These are phyloP conservation scores for Poecilia latipinna DNA, from an alignment of 2,113 vertebrate genomes.

Conservation along the genomic window DNA sequence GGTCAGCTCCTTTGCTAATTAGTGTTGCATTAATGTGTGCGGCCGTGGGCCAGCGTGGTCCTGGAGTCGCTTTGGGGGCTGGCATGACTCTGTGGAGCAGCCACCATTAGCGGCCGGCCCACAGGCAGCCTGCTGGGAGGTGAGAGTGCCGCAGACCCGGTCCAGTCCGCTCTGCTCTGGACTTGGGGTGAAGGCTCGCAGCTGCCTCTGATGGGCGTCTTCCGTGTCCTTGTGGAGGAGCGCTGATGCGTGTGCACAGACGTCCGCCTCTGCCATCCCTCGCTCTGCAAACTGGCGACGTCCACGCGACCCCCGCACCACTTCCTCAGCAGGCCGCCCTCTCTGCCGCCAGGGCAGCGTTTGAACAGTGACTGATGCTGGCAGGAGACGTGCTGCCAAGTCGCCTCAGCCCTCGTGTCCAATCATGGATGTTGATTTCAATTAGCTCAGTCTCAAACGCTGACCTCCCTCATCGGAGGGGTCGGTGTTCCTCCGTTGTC, in stretches of 20 bases:
- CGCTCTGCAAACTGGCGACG: conserved; percentile 52
- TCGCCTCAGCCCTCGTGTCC: conserved; percentile 55
- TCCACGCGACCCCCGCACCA: conserved; percentile 49
- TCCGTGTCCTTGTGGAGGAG: conserved; percentile 58
- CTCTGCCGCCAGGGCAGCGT: conserved; percentile 44
- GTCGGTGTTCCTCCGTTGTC: conserved; percentile 42
- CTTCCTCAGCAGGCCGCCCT: conserved; percentile 62
- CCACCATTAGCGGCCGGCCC: conserved; percentile 66
- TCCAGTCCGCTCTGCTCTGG: conserved; percentile 38
- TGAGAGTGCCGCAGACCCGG: conserved; percentile 52
- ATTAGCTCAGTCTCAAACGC: conserved; percentile 72
- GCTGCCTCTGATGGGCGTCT: conserved; percentile 49
- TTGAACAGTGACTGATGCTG: conserved; percentile 72
- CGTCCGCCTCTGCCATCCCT: conserved; percentile 19
- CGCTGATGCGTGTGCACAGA: not conserved
- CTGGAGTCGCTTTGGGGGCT: conserved; percentile 52
- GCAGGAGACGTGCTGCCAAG: conserved; percentile 70
- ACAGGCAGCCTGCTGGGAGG: conserved; percentile 59
- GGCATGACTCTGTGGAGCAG: conserved; percentile 54
- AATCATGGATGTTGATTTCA: conserved; percentile 80
- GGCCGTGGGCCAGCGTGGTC: conserved; percentile 60
- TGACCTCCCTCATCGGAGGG: conserved; percentile 71
- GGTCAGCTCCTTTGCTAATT: conserved; percentile 82
- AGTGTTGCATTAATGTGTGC: conserved; percentile 72
- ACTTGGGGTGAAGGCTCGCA: conserved; percentile 27